Evolutionary conservation across 2,888 invertebrate genomes (phyloP).

Genomic region (Tryphoninae sp.): DNA sequence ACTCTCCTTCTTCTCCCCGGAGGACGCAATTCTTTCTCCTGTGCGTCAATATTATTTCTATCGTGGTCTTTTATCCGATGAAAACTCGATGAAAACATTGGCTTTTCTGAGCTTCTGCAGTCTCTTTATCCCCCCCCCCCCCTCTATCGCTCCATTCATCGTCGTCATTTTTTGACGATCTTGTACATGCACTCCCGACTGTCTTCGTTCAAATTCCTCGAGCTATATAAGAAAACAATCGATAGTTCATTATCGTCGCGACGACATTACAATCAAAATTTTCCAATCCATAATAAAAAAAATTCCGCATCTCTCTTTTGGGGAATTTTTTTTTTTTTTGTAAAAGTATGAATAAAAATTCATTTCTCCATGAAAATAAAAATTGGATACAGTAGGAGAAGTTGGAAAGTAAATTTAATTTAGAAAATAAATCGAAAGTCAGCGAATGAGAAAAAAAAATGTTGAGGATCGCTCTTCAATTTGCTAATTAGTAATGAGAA

Average conservation of each 20-base stretch:
- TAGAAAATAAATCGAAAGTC: too few relatives aligned
- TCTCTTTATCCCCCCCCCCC: slow-evolving; percentile 4
- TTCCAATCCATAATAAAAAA: background rate
- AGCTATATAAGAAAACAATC: slow-evolving; percentile 43
- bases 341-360: background rate
- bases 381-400: too few relatives aligned
- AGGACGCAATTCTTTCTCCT: slow-evolving; percentile 61
- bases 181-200: background rate
- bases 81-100: slow-evolving; percentile 64
- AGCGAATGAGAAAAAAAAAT: background rate
- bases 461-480: background rate
- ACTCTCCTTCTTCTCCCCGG: slow-evolving; percentile 32
- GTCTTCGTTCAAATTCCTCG: slow-evolving; percentile 22
- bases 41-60: slow-evolving; percentile 62
- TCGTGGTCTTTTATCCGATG: slow-evolving; percentile 57
- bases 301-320: slow-evolving; percentile 7
- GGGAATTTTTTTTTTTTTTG: background rate
- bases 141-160: slow-evolving; percentile 9
- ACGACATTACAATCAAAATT: background rate
- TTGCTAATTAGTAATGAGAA: background rate
- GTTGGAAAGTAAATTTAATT: too few relatives aligned
- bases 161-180: background rate
- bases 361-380: background rate
- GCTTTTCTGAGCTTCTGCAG: slow-evolving; percentile 22
- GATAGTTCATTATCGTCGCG: background rate